These are phyloP conservation scores for Limanda limanda DNA, from an alignment of 2,113 vertebrate genomes.

Conservation along the genomic window DNA sequence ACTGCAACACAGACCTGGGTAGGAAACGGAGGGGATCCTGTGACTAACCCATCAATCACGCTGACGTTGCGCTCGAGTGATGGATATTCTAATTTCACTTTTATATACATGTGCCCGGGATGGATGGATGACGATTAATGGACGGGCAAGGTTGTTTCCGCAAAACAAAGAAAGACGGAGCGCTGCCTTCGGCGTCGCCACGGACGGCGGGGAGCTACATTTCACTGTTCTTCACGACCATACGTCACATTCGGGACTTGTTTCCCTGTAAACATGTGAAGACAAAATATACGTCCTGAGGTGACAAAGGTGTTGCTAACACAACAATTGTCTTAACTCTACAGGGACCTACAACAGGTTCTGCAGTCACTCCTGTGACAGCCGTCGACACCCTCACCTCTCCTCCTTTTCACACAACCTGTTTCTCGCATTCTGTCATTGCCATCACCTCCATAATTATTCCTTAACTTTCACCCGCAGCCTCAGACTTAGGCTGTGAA, in stretches of 20 bases:
- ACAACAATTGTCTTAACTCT: slow-evolving; percentile 67
- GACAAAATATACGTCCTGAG: slow-evolving; percentile 64
- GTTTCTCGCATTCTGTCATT: slow-evolving; percentile 72
- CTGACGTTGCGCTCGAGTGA: slow-evolving; percentile 76
- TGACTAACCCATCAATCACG: slow-evolving; percentile 81
- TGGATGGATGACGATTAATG: slow-evolving; percentile 79
- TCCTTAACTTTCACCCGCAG: slow-evolving; percentile 55
- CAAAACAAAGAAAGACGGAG: slow-evolving; percentile 70
- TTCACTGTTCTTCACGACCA: slow-evolving; percentile 50
- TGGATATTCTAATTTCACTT: slow-evolving; percentile 83
- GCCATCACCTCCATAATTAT: slow-evolving; percentile 72
- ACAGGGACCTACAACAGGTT: slow-evolving; percentile 63
- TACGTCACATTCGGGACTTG: slow-evolving; percentile 57
- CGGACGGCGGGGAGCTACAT: slow-evolving; percentile 38
- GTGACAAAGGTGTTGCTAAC: slow-evolving; percentile 77
- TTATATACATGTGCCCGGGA: slow-evolving; percentile 80
- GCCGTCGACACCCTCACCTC: slow-evolving; percentile 66
- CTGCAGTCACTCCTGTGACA: slow-evolving; percentile 64
- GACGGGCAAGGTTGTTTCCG: slow-evolving; percentile 69
- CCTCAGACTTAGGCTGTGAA: slow-evolving; percentile 31
- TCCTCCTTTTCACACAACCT: slow-evolving; percentile 76
- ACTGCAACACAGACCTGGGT: slow-evolving; percentile 72
- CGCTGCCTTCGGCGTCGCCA: slow-evolving; percentile 31
- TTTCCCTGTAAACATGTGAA: slow-evolving; percentile 60
- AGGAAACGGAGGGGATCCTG: slow-evolving; percentile 72